Conservation (phyloP, 2,113 vertebrate species). For the Burhinus bistriatus region DNA sequence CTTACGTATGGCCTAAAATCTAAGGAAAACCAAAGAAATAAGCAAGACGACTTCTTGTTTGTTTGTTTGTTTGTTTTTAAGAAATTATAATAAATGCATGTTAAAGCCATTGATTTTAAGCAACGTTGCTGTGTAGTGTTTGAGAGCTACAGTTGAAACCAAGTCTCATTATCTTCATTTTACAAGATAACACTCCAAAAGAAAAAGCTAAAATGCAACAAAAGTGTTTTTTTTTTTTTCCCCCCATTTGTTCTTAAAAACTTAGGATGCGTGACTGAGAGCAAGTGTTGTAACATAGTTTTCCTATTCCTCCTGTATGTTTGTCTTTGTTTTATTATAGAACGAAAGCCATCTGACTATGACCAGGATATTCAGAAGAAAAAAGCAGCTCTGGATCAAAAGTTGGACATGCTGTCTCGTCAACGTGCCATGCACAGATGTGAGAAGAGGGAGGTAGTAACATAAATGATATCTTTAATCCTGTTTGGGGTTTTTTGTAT, state of each 20-base stretch:
- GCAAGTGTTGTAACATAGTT: background rate
- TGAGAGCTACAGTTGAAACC: background rate
- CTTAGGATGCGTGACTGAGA: background rate
- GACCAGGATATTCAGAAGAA: slow-evolving; percentile 70
- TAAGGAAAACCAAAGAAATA: background rate
- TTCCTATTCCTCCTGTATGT: background rate
- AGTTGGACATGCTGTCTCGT: slow-evolving; percentile 75
- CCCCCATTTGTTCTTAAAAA: background rate
- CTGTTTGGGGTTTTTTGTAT: background rate
- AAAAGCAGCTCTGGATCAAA: slow-evolving; percentile 75
- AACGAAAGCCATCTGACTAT: slow-evolving; percentile 62
- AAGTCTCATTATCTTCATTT: background rate
- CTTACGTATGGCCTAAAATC: background rate
- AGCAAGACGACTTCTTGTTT: background rate
- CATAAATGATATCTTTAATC: background rate
- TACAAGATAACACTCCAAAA: background rate
- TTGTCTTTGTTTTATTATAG: slow-evolving; percentile 31
- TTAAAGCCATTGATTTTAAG: background rate
- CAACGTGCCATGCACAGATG: slow-evolving; percentile 73
- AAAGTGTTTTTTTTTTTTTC: background rate
- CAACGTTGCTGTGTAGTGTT: background rate
- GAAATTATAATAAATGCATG: background rate
- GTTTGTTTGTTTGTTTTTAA: too few relatives aligned
- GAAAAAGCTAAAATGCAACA: background rate
- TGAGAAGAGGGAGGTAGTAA: slow-evolving; percentile 56